phyloP scores from a whole-genome alignment of 1,140 invertebrate species.

The Galleria mellonella region DNA sequence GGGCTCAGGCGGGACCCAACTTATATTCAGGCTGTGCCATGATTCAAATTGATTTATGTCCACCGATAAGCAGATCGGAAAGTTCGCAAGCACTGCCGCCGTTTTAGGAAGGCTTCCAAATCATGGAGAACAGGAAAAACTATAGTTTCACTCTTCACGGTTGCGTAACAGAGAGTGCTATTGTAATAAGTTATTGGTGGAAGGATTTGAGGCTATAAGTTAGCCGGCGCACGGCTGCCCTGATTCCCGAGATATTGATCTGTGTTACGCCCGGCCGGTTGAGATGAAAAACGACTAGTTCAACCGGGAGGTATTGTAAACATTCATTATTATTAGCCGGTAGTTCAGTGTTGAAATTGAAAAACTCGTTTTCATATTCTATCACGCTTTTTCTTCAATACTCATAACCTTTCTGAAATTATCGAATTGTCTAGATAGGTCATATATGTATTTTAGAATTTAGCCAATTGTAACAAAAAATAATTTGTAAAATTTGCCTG shows the following conservation, averaged over 20 bases:
- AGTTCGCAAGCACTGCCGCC: slow-evolving; percentile 18
- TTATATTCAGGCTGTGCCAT: slow-evolving; percentile 34
- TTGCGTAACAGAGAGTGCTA: slow-evolving; percentile 17
- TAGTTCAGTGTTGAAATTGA: no score
- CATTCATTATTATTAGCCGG: neutral
- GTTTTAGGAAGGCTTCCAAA: slow-evolving; percentile 12
- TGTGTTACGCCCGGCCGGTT: slow-evolving; percentile 25
- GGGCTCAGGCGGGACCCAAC: slow-evolving; percentile 43
- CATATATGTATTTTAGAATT: no score
- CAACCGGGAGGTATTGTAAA: neutral
- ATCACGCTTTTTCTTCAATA: no score
- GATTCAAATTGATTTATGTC: slow-evolving; percentile 64
- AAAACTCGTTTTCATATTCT: no score
- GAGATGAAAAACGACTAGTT: slow-evolving; percentile 26
- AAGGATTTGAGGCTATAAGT: slow-evolving; percentile 39
- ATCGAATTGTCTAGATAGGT: no score
- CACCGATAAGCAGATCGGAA: slow-evolving; percentile 51
- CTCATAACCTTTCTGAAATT: no score
- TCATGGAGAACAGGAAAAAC: slow-evolving; percentile 17
- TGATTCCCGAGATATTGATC: slow-evolving; percentile 54
- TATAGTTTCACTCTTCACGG: slow-evolving; percentile 28
- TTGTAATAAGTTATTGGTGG: slow-evolving; percentile 43
- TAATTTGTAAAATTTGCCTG: no score
- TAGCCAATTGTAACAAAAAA: no score
- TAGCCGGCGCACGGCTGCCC: slow-evolving; percentile 38